Evolutionary conservation across 2,888 invertebrate genomes (phyloP), one percentile per base, ranked within the genome.

Genomic region (Eupithecia insigniata): DNA sequence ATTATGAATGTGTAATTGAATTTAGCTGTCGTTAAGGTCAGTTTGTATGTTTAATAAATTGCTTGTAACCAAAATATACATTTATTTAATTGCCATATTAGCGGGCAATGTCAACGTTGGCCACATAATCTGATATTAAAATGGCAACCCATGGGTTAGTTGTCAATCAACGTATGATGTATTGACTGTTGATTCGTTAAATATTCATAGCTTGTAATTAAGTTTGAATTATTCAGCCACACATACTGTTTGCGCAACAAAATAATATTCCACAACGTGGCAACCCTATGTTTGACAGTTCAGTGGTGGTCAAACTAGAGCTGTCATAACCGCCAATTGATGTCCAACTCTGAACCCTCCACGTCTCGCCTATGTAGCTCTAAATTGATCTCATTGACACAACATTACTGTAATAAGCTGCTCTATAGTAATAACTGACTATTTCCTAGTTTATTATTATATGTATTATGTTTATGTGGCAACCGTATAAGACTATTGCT

Each of bases 361-460:
- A 74, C 78, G 80, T 71, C 80, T 77, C 77, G 71, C 76, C 77
- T 75, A 76, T 78, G 77, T 86, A 78, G 75, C 74, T 84, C 80
- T 80, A 80, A 81, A 84, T 83, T 83, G 83, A 81, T 71, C 79
- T 76, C 72, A 76, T 77, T 82, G 79, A 83, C 78, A 77, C 75
- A 30, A 43, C 69, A 69, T 74, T 69, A 69, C 71, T 65, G 74
- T 74, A 70, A 73, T 68, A 72, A 71, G 69, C 69, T 71, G 74
- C 30, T 60, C 30, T 14, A 51, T 51, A 51, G 51, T 51, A 55
- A 55, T 26, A 55, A 55, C 55, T 55, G 55, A 55, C 55, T 55
- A 55, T 55, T 12, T 14, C 26, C 26, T 26, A 26, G 55, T 55
- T n/a, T 55, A 26, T 26, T 55, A 51, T 14, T 55, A 26, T 14